These are phyloP conservation scores for Hypsibius dujardini DNA, from an alignment of 1,140 invertebrate species.

Conservation along the genomic window DNA sequence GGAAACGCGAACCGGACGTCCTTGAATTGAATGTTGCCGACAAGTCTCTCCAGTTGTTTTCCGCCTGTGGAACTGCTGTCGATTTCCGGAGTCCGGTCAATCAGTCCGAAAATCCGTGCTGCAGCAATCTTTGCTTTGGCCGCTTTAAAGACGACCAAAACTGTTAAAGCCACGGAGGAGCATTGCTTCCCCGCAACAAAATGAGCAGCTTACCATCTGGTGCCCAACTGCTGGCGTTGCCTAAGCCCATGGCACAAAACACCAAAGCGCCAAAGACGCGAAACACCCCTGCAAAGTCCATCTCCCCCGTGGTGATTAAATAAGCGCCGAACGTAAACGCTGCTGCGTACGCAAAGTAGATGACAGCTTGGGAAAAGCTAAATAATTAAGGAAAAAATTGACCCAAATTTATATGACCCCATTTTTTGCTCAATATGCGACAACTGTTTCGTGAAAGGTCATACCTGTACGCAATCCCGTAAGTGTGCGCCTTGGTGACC, in stretches of 20 bases:
- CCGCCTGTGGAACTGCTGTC: conserved; percentile 27
- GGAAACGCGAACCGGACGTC: conserved; percentile 43
- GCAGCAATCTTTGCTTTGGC: conserved; percentile 66
- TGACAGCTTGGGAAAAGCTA: conserved; percentile 55
- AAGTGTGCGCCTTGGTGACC: conserved; percentile 43
- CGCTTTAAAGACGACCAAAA: too few species aligned
- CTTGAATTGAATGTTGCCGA: conserved; percentile 36
- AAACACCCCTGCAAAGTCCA: conserved; percentile 56
- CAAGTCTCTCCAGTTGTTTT: conserved; percentile 25
- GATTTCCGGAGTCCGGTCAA: conserved; percentile 32
- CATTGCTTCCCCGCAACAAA: too few species aligned
- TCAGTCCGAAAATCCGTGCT: conserved; percentile 34
- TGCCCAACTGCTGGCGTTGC: conserved; percentile 61
- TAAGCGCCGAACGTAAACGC: conserved; percentile 62
- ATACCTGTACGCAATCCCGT: conserved; percentile 50
- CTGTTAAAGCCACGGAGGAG: too few species aligned
- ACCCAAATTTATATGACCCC: too few species aligned
- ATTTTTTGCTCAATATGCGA: too few species aligned
- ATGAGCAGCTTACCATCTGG: too few species aligned
- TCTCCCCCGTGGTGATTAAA: conserved; percentile 46
- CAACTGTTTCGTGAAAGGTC: too few species aligned
- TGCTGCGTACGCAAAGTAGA: conserved; percentile 59
- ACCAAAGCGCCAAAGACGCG: conserved; percentile 68
- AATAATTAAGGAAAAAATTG: too few species aligned
- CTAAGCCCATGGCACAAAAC: conserved; percentile 69